Conservation (phyloP, 2,113 vertebrate genomes). For the Platysternon megacephalum region DNA sequence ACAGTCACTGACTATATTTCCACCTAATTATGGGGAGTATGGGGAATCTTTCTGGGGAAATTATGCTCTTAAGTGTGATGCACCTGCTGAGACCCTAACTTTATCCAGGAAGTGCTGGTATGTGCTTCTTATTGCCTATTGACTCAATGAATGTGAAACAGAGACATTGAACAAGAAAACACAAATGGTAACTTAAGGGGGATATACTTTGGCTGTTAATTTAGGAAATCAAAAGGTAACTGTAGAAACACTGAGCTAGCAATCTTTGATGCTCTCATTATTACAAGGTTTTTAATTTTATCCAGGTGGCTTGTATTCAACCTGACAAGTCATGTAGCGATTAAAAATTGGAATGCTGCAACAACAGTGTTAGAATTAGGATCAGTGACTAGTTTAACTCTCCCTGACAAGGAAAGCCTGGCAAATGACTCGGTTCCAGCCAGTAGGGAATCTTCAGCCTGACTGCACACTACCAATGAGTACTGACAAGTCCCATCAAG, state of each 20-base stretch:
- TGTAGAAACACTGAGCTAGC: constrained; percentile 40
- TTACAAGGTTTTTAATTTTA: constrained; percentile 86
- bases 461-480: constrained; percentile 85
- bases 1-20: background rate
- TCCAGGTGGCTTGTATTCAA: constrained; percentile 88
- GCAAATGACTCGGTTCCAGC: constrained; percentile 88
- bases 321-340: constrained; percentile 95
- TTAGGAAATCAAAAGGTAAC: constrained; percentile 44
- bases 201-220: background rate
- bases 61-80: background rate
- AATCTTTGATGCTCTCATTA: constrained; percentile 83
- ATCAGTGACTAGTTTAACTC: constrained; percentile 94
- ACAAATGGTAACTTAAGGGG: background rate
- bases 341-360: constrained; percentile 98
- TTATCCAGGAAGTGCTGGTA: background rate
- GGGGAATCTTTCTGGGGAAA: background rate
- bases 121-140: background rate
- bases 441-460: constrained; percentile 93
- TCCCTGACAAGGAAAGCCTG: constrained; percentile 94
- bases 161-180: background rate
- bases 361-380: constrained; percentile 95
- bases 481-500: constrained; percentile 85
- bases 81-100: background rate
- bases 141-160: background rate
- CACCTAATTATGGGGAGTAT: background rate